These are phyloP conservation scores for Eulacestoma nigropectus DNA, from an alignment of 2,113 vertebrate species.

Conservation along the genomic window DNA sequence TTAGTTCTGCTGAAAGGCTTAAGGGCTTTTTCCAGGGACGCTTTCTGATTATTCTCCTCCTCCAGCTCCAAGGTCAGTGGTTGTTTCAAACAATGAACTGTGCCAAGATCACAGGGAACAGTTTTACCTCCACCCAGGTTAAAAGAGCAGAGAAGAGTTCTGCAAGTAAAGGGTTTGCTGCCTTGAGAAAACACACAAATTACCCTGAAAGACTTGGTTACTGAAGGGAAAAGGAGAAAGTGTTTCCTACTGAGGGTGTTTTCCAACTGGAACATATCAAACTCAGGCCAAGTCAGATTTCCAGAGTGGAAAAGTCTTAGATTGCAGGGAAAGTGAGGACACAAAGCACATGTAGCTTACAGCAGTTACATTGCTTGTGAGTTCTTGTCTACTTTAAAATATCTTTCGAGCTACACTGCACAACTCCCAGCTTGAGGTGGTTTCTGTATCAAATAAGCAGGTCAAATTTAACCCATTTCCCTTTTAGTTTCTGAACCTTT, in stretches of 20 bases:
- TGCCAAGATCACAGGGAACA: not conserved
- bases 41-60: not conserved
- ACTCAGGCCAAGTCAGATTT: conserved; percentile 10
- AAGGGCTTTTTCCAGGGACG: not conserved
- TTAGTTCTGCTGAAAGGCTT: not conserved
- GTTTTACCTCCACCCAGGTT: conserved; percentile 3
- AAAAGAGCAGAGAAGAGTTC: not conserved
- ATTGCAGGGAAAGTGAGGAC: not conserved
- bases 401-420: not conserved
- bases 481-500: not conserved
- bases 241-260: not conserved
- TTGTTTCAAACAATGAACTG: not conserved
- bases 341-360: not conserved
- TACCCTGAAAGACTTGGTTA: not conserved
- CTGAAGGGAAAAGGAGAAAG: not conserved
- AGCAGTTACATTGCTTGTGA: not conserved
- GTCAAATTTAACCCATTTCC: not conserved
- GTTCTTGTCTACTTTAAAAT: not conserved
- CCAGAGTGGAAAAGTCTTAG: conserved; percentile 30
- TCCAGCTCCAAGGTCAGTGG: not conserved
- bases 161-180: not conserved
- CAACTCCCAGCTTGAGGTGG: not conserved
- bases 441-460: not conserved
- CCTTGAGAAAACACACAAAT: not conserved
- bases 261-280: not conserved